Percentiles rank a stretch among this genome's conserved stretches.
Evolutionary conservation across 2,888 invertebrate genomes (phyloP).

Genomic region (Automeris io): DNA sequence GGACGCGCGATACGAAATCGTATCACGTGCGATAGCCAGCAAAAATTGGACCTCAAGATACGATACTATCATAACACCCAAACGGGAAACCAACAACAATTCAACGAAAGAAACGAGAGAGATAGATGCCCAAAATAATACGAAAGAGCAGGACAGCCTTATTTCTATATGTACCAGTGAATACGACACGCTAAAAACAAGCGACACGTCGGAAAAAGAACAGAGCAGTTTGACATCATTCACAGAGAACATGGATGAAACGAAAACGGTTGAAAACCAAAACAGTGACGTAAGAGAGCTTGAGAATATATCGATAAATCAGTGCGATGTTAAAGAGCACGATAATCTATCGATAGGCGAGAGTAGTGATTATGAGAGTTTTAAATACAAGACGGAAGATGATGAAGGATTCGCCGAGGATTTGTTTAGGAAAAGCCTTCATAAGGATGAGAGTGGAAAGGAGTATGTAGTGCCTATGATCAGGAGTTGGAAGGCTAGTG

Average conservation of each 20-base stretch:
- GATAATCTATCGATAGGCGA: slow-evolving; percentile 80
- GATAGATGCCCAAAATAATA: slow-evolving; percentile 29
- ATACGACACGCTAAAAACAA: slow-evolving; percentile 46
- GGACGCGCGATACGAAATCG: slow-evolving; percentile 88
- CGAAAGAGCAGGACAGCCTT: slow-evolving; percentile 62
- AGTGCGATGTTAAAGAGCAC: slow-evolving; percentile 44
- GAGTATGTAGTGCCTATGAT: slow-evolving; percentile 42
- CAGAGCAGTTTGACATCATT: slow-evolving; percentile 53
- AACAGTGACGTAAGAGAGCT: slow-evolving; percentile 30
- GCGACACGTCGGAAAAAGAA: slow-evolving; percentile 46
- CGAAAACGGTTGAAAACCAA: slow-evolving; percentile 14
- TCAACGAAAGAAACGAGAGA: slow-evolving; percentile 48
- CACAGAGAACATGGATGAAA: slow-evolving; percentile 33
- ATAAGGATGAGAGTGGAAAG: slow-evolving; percentile 43
- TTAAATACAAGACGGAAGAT: slow-evolving; percentile 79
- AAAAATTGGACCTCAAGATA: slow-evolving; percentile 88
- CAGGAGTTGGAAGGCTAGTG: slow-evolving; percentile 54
- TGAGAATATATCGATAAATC: slow-evolving; percentile 60
- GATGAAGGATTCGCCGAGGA: slow-evolving; percentile 64
- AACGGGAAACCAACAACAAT: slow-evolving; percentile 56
- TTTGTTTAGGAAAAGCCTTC: slow-evolving; percentile 59
- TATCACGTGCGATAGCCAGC: slow-evolving; percentile 85
- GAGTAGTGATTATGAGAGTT: slow-evolving; percentile 82
- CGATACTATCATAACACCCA: slow-evolving; percentile 77
- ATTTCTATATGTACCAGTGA: slow-evolving; percentile 62